These are phyloP conservation scores for Cochlearius cochlearius DNA, from an alignment of 2,113 vertebrate genomes.

Conservation along the genomic window DNA sequence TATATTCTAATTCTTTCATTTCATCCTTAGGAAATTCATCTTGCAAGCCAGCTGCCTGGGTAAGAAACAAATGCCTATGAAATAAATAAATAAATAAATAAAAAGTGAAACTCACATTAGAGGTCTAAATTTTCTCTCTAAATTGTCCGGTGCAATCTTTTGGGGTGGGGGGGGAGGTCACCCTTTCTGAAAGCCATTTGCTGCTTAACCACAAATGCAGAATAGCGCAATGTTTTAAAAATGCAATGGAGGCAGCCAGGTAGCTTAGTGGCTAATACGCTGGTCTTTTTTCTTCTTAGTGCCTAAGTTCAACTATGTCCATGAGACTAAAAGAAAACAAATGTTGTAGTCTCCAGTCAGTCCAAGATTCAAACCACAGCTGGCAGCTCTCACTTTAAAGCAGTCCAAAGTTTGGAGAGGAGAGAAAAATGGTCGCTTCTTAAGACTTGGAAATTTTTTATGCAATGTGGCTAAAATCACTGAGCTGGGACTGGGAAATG, in stretches of 20 bases:
- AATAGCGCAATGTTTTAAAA: neutral
- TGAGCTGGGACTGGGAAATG: neutral
- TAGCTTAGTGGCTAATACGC: constrained; percentile 26
- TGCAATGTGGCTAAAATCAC: neutral
- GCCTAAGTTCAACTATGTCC: constrained; percentile 15
- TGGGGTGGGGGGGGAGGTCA: neutral
- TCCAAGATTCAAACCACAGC: constrained; percentile 24
- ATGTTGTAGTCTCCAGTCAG: constrained; percentile 6
- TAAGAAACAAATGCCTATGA: constrained; percentile 65
- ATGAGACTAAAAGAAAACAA: constrained; percentile 56
- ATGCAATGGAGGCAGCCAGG: constrained; percentile 46
- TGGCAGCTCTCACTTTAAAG: constrained; percentile 23
- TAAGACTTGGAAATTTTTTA: neutral
- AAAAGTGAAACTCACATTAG: neutral
- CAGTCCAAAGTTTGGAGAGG: neutral
- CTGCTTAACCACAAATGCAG: neutral
- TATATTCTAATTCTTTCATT: neutral
- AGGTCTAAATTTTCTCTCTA: neutral
- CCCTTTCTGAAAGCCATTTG: neutral
- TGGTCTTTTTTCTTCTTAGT: neutral
- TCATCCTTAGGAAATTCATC: neutral
- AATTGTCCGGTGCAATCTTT: neutral
- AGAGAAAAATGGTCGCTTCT: neutral
- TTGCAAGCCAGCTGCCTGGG: constrained; percentile 38
- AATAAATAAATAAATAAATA: neutral